Evolutionary conservation across 2,113 vertebrate species (phyloP).

Genomic region (Ctenomys sociabilis): DNA sequence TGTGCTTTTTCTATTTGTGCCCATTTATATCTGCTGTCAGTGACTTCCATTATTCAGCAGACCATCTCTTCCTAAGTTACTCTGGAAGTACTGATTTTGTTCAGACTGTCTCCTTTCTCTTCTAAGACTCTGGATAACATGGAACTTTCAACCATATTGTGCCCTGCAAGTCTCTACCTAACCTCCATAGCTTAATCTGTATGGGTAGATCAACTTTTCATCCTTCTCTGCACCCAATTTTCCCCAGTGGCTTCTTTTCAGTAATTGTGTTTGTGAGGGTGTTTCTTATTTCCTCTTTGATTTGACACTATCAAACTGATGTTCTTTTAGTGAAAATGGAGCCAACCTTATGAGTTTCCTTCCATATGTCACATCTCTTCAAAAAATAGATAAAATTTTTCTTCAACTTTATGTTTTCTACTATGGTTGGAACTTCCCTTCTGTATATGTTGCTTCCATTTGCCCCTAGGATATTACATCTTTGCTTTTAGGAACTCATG

Average conservation of each 20-base stretch:
- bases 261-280: too few relatives aligned
- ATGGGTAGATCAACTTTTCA: neutral
- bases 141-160: neutral
- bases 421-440: neutral
- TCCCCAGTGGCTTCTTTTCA: neutral
- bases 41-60: neutral
- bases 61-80: neutral
- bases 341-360: neutral
- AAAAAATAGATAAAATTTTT: neutral
- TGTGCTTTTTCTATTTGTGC: neutral
- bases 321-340: neutral
- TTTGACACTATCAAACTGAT: neutral
- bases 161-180: neutral
- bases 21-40: neutral
- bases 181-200: neutral
- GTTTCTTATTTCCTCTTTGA: neutral
- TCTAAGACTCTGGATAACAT: neutral
- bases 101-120: neutral
- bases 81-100: neutral
- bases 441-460: neutral
- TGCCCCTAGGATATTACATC: neutral
- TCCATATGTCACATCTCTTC: neutral
- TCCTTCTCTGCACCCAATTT: neutral
- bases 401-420: neutral
- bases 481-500: neutral